These are phyloP conservation scores for Flexamia atlantica DNA, from an alignment of 2,888 invertebrate genomes.

Conservation along the genomic window DNA sequence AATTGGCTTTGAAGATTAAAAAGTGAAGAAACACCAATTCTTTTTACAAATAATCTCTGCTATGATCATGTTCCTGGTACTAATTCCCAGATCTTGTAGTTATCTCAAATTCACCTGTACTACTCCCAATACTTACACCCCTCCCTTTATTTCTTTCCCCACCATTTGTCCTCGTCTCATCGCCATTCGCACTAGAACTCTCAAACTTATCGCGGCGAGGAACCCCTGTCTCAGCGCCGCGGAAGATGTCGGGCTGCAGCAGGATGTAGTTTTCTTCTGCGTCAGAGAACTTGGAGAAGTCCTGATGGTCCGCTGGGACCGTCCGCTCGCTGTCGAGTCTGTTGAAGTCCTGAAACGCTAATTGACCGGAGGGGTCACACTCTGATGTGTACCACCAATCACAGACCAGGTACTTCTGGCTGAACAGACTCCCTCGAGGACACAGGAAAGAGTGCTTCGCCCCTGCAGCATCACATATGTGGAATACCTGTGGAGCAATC, in stretches of 20 bases:
- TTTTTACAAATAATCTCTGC: not conserved
- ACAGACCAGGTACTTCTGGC: conserved; percentile 77
- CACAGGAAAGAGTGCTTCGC: conserved; percentile 77
- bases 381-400: conserved; percentile 79
- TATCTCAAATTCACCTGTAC: not conserved
- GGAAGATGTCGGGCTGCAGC: conserved; percentile 59
- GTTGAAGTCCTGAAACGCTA: conserved; percentile 52
- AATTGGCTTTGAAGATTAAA: no score
- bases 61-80: not conserved
- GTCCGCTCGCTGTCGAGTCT: not conserved
- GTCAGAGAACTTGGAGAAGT: conserved; percentile 5
- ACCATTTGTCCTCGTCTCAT: not conserved
- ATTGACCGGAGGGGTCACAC: conserved; percentile 72
- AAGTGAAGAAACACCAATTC: not conserved
- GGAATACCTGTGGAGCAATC: conserved; percentile 74
- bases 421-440: conserved; percentile 78
- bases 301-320: not conserved
- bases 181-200: conserved; percentile 6
- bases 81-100: not conserved
- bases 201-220: conserved; percentile 50
- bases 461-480: conserved; percentile 76
- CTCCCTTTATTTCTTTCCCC: not conserved
- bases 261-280: conserved; percentile 47
- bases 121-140: not conserved
- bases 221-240: conserved; percentile 61